A percentile compares a stretch with the other conserved stretches of the same genome.
Conservation (phyloP, 2,797 vertebrate genomes). For the Pseudotriccus pelzelni region DNA sequence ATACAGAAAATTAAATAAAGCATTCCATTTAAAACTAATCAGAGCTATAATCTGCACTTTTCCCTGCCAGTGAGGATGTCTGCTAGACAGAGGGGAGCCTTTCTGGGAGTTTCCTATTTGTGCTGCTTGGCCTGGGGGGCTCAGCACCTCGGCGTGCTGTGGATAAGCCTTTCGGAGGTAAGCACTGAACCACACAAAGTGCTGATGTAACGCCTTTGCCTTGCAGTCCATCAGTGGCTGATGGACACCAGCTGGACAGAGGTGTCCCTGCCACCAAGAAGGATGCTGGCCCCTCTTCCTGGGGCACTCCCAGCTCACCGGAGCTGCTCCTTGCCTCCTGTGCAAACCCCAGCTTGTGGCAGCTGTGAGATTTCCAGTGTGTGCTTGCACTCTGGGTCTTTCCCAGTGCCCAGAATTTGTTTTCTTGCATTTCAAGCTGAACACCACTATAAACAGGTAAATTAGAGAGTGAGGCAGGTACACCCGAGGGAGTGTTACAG, state of each 20-base stretch:
- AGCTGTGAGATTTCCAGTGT: not conserved
- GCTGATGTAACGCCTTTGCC: not conserved
- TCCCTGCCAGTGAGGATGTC: not conserved
- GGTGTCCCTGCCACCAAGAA: not conserved
- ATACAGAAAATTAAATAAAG: not conserved
- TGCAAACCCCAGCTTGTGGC: not conserved
- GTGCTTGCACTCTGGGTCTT: not conserved
- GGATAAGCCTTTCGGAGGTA: not conserved
- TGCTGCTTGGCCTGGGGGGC: no score
- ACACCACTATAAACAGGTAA: not conserved
- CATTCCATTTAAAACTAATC: not conserved
- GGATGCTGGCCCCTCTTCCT: not conserved
- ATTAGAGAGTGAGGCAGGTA: not conserved
- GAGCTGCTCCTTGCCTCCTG: not conserved
- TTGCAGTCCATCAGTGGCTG: fast-evolving
- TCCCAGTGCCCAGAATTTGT: not conserved
- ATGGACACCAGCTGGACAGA: fast-evolving
- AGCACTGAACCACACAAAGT: not conserved
- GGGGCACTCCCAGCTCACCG: fast-evolving
- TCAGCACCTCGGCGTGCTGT: fast-evolving
- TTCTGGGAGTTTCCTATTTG: not conserved
- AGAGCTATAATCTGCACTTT: fast-evolving
- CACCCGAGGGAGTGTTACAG: not conserved
- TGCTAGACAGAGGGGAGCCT: not conserved
- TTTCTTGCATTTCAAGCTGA: not conserved